Evolutionary conservation across 2,888 invertebrate genomes (phyloP).

Genomic region (Machimus rusticus): DNA sequence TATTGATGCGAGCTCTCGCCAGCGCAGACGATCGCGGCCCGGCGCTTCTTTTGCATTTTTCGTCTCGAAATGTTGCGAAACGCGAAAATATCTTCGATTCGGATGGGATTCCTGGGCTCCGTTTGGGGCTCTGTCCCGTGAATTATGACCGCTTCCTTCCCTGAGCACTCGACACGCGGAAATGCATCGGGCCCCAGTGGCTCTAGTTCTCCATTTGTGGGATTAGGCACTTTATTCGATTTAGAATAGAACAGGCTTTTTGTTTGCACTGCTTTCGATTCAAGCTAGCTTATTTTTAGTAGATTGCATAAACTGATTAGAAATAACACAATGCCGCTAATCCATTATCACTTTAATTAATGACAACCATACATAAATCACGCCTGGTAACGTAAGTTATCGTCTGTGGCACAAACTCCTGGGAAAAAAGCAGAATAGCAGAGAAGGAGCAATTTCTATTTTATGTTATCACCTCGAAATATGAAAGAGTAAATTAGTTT

Average conservation of each 20-base stretch:
- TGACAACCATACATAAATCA: background rate
- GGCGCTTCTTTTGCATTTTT: conserved; percentile 31
- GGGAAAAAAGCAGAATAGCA: too few relatives aligned
- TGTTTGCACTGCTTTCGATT: background rate
- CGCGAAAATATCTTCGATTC: background rate
- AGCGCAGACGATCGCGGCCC: conserved; percentile 8
- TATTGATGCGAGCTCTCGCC: conserved; percentile 39
- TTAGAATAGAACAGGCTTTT: background rate
- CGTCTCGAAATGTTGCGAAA: background rate
- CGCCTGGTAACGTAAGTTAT: too few relatives aligned
- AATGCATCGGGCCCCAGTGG: background rate
- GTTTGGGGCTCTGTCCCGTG: background rate
- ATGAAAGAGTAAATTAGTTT: too few relatives aligned
- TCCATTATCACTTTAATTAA: background rate
- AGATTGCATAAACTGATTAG: background rate
- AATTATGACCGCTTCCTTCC: background rate
- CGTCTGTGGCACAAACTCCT: too few relatives aligned
- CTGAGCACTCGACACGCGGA: background rate
- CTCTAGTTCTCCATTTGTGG: background rate
- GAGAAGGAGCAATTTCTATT: too few relatives aligned
- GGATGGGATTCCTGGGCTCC: background rate
- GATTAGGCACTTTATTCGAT: background rate
- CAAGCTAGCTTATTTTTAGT: background rate
- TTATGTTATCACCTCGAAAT: too few relatives aligned
- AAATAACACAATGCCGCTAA: too few relatives aligned